These are phyloP conservation scores for Heteromormyrus szaboi DNA, from an alignment of 2,797 vertebrate species.

Conservation along the genomic window DNA sequence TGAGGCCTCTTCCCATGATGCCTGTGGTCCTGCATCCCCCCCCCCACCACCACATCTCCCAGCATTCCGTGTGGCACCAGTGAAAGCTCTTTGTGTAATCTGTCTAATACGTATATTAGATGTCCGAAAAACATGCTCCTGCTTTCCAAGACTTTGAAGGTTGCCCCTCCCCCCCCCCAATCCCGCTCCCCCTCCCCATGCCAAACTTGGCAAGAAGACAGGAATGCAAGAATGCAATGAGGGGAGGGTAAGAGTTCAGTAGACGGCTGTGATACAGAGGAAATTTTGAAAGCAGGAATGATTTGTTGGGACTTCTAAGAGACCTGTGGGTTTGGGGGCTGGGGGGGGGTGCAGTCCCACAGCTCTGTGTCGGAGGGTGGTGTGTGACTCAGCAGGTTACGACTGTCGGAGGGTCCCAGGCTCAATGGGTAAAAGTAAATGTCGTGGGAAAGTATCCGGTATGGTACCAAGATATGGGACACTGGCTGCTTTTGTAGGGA, in stretches of 20 bases:
- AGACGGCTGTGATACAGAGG: neutral
- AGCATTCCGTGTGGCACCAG: neutral
- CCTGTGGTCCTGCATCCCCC: neutral
- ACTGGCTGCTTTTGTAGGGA: neutral
- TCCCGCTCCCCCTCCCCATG: neutral
- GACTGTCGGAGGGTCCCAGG: neutral
- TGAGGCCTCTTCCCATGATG: neutral
- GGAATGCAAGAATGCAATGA: neutral
- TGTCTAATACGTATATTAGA: constrained; percentile 12
- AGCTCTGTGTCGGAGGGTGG: neutral
- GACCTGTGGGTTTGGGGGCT: neutral
- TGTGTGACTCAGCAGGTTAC: neutral
- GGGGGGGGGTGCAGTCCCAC: neutral
- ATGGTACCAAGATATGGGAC: neutral
- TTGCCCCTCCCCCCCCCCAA: neutral
- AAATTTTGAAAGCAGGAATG: neutral
- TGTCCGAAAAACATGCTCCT: constrained; percentile 4
- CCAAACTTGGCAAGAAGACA: neutral
- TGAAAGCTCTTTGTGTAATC: neutral
- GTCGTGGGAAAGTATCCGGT: neutral
- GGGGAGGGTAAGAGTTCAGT: neutral
- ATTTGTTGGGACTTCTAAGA: neutral
- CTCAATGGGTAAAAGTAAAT: neutral
- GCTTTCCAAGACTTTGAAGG: neutral
- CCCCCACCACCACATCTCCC: neutral